A percentile compares a stretch with the other conserved stretches of the same genome.
Conservation (phyloP, 2,888 invertebrate genomes). For the Drosophila hamatofila region DNA sequence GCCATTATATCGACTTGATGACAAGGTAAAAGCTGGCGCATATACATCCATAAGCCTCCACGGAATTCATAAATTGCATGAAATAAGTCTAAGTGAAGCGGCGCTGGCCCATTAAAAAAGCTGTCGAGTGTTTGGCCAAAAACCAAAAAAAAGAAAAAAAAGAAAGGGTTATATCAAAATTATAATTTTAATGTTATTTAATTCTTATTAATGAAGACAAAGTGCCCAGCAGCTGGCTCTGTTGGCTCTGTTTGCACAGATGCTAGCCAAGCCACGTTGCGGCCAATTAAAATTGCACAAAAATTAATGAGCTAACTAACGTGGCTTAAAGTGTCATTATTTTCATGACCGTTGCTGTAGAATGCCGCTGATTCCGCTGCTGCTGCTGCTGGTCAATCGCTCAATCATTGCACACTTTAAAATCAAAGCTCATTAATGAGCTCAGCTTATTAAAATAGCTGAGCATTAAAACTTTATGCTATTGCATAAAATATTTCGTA, state of each 20-base stretch:
- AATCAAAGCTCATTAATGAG: conserved; percentile 26
- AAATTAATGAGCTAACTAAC: conserved; percentile 70
- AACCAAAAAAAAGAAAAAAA: conserved; percentile 6
- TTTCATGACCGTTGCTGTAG: conserved; percentile 7
- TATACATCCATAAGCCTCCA: conserved; percentile 15
- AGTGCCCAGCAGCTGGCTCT: conserved; percentile 30
- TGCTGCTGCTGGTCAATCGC: conserved; percentile 26
- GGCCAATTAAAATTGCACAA: conserved; percentile 63
- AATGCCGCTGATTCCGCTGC: not conserved
- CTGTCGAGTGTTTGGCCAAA: conserved; percentile 17
- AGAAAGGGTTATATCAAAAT: conserved; percentile 47
- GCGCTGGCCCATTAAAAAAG: conserved; percentile 34
- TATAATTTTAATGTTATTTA: conserved; percentile 58
- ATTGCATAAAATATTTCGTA: not conserved
- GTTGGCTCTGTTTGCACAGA: conserved; percentile 10
- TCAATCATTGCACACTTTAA: conserved; percentile 57
- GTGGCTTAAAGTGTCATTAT: conserved; percentile 55
- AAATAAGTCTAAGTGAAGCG: conserved; percentile 30
- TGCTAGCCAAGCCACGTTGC: conserved; percentile 29
- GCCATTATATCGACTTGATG: conserved; percentile 55
- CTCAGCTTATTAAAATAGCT: conserved; percentile 29
- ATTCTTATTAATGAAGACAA: conserved; percentile 58
- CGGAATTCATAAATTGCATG: conserved; percentile 57
- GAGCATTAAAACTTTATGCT: conserved; percentile 45
- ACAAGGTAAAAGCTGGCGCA: conserved; percentile 49